Conservation (phyloP, 2,797 vertebrate genomes). For the Tokudaia muenninki region DNA sequence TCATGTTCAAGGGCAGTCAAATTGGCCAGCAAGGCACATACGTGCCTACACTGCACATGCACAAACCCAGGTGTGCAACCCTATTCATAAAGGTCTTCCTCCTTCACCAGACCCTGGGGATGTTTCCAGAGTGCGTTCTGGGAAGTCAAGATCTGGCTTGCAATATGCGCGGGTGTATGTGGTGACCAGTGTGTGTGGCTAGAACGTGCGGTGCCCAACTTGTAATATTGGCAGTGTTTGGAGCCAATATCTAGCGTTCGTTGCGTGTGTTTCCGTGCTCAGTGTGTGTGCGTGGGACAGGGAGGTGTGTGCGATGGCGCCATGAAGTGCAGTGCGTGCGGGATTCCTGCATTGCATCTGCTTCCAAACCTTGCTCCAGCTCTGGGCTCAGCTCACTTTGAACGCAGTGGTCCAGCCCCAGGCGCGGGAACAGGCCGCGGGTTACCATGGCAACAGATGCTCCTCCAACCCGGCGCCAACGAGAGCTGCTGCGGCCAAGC, state of each 20-base stretch:
- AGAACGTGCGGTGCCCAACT: neutral
- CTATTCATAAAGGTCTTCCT: neutral
- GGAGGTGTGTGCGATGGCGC: neutral
- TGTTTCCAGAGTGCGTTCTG: neutral
- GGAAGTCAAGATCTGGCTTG: neutral
- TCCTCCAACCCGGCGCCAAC: conserved; percentile 76
- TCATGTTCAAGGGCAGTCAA: neutral
- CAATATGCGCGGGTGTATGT: neutral
- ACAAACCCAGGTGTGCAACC: neutral
- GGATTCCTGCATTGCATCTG: neutral
- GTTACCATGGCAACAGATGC: conserved; percentile 88
- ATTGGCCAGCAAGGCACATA: too few relatives aligned
- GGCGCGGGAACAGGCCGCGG: neutral
- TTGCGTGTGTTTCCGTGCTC: neutral
- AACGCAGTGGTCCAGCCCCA: neutral
- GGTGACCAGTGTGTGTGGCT: neutral
- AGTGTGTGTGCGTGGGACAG: neutral
- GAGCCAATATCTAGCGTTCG: neutral
- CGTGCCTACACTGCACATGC: neutral
- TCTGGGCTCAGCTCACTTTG: neutral
- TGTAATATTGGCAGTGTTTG: neutral
- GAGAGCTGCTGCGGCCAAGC: neutral
- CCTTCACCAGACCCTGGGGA: too few relatives aligned
- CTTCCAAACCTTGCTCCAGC: neutral
- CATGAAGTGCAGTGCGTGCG: neutral